Percentiles rank a stretch among this genome's conserved stretches.
Conservation (phyloP, 2,113 vertebrate genomes). For the Siphamia tubifer region DNA sequence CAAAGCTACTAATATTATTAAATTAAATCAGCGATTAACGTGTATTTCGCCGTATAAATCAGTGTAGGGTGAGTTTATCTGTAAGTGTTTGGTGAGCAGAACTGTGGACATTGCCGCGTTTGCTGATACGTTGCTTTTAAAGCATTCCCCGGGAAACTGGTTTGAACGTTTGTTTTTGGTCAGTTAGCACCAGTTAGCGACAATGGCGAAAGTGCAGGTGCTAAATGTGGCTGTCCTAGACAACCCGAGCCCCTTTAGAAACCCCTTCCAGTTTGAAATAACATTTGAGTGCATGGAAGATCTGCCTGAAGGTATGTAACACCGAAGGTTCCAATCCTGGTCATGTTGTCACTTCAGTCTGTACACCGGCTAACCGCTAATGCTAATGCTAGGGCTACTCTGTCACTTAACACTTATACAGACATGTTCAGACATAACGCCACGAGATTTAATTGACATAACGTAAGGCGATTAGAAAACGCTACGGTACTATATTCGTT, state of each 20-base stretch:
- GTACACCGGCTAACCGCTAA: not conserved
- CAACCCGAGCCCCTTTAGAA: conserved; percentile 90
- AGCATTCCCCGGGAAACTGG: conserved; percentile 37
- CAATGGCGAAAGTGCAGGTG: conserved; percentile 93
- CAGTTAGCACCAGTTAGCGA: conserved; percentile 31
- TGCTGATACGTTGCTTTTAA: conserved; percentile 13
- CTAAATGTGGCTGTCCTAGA: conserved; percentile 89
- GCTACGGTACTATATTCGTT: no score
- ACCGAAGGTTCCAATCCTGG: not conserved
- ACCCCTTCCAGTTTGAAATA: conserved; percentile 93
- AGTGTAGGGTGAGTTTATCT: rapidly evolving
- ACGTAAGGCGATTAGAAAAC: no score
- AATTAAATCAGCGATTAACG: not conserved
- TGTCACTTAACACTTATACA: no score
- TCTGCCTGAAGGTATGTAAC: conserved; percentile 85
- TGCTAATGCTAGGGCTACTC: not conserved
- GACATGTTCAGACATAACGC: no score
- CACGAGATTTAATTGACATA: no score
- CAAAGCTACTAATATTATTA: not conserved
- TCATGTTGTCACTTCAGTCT: no score
- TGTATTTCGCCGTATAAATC: not conserved
- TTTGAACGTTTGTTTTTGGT: conserved; percentile 48
- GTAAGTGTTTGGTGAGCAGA: not conserved
- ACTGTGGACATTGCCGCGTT: not conserved
- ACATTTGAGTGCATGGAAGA: conserved; percentile 93